These are phyloP conservation scores for Rhingia rostrata DNA, from an alignment of 2,888 invertebrate genomes.

Conservation along the genomic window DNA sequence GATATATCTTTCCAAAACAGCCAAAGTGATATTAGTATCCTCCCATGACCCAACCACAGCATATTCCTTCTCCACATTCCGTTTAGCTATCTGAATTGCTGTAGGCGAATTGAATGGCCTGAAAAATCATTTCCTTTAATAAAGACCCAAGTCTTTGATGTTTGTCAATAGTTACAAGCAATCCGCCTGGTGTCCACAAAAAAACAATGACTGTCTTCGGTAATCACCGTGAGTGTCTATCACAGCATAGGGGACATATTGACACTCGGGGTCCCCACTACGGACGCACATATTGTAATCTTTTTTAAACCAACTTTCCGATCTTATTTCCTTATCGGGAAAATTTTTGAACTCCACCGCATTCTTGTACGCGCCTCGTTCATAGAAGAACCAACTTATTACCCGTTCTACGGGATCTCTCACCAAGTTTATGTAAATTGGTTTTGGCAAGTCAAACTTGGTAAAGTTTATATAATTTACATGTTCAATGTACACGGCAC, in stretches of 20 bases:
- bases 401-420: constrained; percentile 94
- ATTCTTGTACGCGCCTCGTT: constrained; percentile 87
- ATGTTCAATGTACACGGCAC: constrained; percentile 92
- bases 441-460: constrained; percentile 89
- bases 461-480: constrained; percentile 93
- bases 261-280: constrained; percentile 91
- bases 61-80: constrained; percentile 92
- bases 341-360: constrained; percentile 92
- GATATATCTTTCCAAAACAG: constrained; percentile 91
- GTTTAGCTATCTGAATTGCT: constrained; percentile 88
- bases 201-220: constrained; percentile 92
- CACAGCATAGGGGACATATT: constrained; percentile 89
- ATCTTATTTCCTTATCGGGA: constrained; percentile 85
- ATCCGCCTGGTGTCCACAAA: constrained; percentile 92
- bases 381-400: constrained; percentile 95
- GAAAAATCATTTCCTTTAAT: constrained; percentile 76
- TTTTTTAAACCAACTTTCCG: constrained; percentile 82
- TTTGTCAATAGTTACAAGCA: constrained; percentile 87
- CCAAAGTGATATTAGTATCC: constrained; percentile 92
- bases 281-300: constrained; percentile 93
- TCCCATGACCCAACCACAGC: constrained; percentile 94
- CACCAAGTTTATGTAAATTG: constrained; percentile 93
- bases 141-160: background rate
- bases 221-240: constrained; percentile 92
- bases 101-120: constrained; percentile 90